Conservation (phyloP, 2,888 invertebrate species). For the Synanthedon vespiformis region DNA sequence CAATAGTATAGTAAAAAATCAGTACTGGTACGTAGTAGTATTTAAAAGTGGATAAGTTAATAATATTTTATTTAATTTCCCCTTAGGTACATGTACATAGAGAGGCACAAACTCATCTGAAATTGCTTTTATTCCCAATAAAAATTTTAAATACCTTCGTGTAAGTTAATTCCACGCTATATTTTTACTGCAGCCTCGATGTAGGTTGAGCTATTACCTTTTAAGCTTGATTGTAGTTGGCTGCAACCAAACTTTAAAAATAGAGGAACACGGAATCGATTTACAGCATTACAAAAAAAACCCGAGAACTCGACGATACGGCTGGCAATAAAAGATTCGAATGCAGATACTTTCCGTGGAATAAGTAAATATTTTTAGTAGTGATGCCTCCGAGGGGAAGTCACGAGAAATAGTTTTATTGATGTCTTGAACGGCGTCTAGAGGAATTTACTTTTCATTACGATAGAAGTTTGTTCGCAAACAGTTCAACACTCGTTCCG, state of each 20-base stretch:
- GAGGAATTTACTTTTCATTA: constrained; percentile 61
- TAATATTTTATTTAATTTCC: no score
- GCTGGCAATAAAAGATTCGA: constrained; percentile 2
- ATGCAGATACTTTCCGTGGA: constrained; percentile 12
- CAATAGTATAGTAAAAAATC: no score
- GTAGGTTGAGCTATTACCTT: not conserved
- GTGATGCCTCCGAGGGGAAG: constrained; percentile 25
- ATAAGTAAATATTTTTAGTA: constrained; percentile 49
- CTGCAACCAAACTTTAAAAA: not conserved
- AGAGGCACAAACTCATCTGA: not conserved
- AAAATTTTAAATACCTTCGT: constrained; percentile 1
- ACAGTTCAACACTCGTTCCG: constrained; percentile 40
- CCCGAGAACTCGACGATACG: not conserved
- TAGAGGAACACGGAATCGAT: not conserved
- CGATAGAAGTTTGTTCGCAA: constrained; percentile 53
- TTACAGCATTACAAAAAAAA: not conserved
- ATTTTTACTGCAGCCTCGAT: not conserved
- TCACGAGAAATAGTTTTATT: constrained; percentile 51
- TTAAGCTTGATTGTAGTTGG: not conserved
- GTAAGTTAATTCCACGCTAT: not conserved
- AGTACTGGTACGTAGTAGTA: no score
- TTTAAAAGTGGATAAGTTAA: no score
- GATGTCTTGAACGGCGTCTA: constrained; percentile 38
- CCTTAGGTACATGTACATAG: no score
- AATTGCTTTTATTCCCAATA: not conserved